phyloP scores from a whole-genome alignment of 2,888 invertebrate species.

The Poecilus cupreus region DNA sequence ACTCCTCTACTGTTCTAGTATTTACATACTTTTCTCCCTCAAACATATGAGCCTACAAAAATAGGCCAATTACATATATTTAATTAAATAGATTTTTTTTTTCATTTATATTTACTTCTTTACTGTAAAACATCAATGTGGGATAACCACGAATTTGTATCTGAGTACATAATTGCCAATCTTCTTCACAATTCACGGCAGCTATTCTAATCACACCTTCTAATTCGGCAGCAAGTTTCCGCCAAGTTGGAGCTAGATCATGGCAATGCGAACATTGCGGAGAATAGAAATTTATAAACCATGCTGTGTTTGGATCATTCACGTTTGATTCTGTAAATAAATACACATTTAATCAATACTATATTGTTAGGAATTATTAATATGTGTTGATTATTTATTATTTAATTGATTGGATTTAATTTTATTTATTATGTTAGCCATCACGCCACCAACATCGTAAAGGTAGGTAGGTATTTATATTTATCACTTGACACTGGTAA shows the following conservation, averaged over 20 bases:
- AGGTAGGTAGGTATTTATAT: too few relatives aligned
- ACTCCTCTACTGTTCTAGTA: slow-evolving; percentile 75
- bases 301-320: slow-evolving; percentile 78
- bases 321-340: slow-evolving; percentile 71
- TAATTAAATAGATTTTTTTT: neutral
- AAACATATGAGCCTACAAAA: slow-evolving; percentile 74
- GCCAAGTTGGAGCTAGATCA: slow-evolving; percentile 87
- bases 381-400: too few relatives aligned
- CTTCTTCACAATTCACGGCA: slow-evolving; percentile 92
- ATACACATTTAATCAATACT: neutral
- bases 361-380: too few relatives aligned
- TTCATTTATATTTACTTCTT: slow-evolving; percentile 66
- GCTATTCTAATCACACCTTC: slow-evolving; percentile 87
- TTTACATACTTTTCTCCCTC: slow-evolving; percentile 78
- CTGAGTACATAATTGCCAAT: slow-evolving; percentile 85
- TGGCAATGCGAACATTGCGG: slow-evolving; percentile 92
- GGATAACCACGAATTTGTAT: slow-evolving; percentile 86
- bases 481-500: too few relatives aligned
- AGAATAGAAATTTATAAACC: slow-evolving; percentile 93
- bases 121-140: slow-evolving; percentile 80
- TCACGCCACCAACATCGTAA: too few relatives aligned
- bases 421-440: too few relatives aligned
- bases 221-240: slow-evolving; percentile 83
- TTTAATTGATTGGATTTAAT: too few relatives aligned
- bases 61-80: neutral